These are phyloP conservation scores for Whitmania pigra DNA, from an alignment of 1,140 invertebrate genomes.

Conservation along the genomic window DNA sequence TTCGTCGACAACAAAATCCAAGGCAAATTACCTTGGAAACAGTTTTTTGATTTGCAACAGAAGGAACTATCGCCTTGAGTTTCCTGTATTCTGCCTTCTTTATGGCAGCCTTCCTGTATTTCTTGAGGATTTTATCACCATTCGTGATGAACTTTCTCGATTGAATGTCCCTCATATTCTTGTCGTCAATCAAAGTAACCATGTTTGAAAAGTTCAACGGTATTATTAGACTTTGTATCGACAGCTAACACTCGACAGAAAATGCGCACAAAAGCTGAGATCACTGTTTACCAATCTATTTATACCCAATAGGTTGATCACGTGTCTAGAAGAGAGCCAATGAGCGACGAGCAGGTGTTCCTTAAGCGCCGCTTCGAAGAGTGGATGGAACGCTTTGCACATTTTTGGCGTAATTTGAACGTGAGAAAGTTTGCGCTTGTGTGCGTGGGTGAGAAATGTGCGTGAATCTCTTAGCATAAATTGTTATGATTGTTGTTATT, in stretches of 20 bases:
- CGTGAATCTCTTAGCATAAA: neutral
- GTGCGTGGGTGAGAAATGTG: too few relatives aligned
- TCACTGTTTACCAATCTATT: too few relatives aligned
- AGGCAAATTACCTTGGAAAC: slow-evolving; percentile 30
- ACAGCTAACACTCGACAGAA: too few relatives aligned
- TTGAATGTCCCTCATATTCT: neutral
- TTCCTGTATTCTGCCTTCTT: slow-evolving; percentile 29
- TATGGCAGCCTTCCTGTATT: slow-evolving; percentile 18
- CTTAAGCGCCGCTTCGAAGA: too few relatives aligned
- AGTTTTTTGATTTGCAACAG: slow-evolving; percentile 28
- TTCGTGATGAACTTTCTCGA: neutral
- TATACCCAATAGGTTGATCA: too few relatives aligned
- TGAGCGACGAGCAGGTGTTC: too few relatives aligned
- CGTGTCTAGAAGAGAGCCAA: too few relatives aligned
- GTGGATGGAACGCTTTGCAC: too few relatives aligned
- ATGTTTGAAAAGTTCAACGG: neutral
- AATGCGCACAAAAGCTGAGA: too few relatives aligned
- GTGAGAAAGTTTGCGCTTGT: too few relatives aligned
- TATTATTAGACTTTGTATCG: neutral
- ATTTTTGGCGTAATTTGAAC: too few relatives aligned
- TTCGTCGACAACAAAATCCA: too few relatives aligned
- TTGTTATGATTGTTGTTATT: neutral
- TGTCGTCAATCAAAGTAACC: neutral
- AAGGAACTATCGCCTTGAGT: slow-evolving; percentile 30
- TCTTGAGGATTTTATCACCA: slow-evolving; percentile 12